Evolutionary conservation across 1,140 invertebrate genomes (phyloP), one percentile per base, ranked within the genome.

Genomic region (Xylocopa sonorina): DNA sequence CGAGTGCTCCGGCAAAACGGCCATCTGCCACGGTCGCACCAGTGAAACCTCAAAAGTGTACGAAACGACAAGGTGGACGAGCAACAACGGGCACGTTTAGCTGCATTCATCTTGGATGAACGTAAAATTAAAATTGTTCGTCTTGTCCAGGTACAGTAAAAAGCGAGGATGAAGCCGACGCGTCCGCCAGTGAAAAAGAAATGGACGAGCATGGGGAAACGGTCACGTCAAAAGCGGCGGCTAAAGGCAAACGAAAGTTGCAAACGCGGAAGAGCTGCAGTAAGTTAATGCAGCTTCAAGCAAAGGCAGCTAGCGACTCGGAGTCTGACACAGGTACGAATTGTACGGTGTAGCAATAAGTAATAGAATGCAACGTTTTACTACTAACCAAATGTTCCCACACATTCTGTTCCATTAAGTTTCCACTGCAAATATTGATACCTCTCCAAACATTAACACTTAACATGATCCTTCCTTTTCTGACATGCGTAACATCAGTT

Each of bases 251-350:
- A 60, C 87, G 90, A 68, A 94, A 94, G 77, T 67, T 91, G 21
- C 92, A 92, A 53, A 88, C 92, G 0, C 90, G 92, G 29, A 93
- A 92, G 80, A 88, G 89, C n/a, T n/a, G n/a, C 41, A 94, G 90
- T 82, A 93, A 94, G 86, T 88, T 93, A 34, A 81, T 94, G 18
- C 90, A 91, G 74, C 86, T 91, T 77, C 88, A 90, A 73, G 80
- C 89, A 48, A 91, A 92, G 81, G 77, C 53, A 5, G 90, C 78
- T 21, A 94, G 91, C 53, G 94, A 94, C 84, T 92, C 94, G 3
- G 93, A 94, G 82, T 94, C 94, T 60, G 94, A 94, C 57, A 87
- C 92, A 83, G 93, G 93, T 94, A 88, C 34, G 24, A 41, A 41
- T n/a, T 21, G 16, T 27, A 60, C 3, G n/a, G n/a, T 21, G 27